phyloP scores from a whole-genome alignment of 2,797 vertebrate genomes.

The Ceyx erithaca region DNA sequence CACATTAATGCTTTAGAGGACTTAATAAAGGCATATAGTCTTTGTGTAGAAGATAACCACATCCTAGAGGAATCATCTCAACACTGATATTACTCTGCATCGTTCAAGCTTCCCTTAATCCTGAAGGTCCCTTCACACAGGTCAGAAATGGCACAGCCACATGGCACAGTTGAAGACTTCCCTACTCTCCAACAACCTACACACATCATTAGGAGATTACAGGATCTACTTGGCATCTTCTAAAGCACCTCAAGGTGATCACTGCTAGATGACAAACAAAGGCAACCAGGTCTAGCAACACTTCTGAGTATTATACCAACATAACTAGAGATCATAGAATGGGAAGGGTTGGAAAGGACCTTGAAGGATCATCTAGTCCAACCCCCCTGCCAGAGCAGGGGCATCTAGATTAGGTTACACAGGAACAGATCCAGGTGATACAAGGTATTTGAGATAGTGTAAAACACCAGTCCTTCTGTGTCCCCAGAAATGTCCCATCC shows the following conservation, averaged over 20 bases:
- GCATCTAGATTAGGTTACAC: too few relatives aligned
- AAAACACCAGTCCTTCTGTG: background rate
- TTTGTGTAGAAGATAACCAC: background rate
- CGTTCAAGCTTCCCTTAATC: background rate
- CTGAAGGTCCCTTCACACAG: background rate
- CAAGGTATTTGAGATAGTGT: background rate
- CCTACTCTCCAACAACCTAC: background rate
- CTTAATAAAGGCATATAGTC: background rate
- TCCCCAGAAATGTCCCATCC: background rate
- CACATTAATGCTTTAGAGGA: background rate
- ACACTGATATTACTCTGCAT: background rate
- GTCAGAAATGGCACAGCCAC: background rate
- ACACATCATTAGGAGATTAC: background rate
- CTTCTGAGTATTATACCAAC: background rate
- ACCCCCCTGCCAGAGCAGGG: too few relatives aligned
- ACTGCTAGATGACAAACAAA: background rate
- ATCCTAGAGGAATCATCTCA: background rate
- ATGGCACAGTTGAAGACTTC: rapidly evolving
- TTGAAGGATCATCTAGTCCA: too few relatives aligned
- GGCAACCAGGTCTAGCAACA: background rate
- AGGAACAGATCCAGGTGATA: too few relatives aligned
- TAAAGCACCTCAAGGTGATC: background rate
- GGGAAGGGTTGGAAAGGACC: too few relatives aligned
- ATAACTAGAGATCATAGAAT: background rate
- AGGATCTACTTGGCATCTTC: background rate